These are phyloP conservation scores for Melanotaenia duboulayi DNA, from an alignment of 2,113 vertebrate genomes.

Conservation along the genomic window DNA sequence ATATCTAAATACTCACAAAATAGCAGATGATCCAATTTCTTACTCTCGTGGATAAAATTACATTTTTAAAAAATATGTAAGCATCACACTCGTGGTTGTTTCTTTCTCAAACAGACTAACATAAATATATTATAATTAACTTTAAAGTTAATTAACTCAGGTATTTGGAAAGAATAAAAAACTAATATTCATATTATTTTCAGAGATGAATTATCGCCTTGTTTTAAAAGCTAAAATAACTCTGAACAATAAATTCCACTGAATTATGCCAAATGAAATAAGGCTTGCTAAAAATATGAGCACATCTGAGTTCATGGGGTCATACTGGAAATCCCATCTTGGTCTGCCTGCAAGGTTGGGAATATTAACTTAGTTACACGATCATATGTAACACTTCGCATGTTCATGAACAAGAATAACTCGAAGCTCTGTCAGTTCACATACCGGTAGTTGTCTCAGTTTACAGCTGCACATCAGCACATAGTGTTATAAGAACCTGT, in stretches of 20 bases:
- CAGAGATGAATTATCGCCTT: not conserved
- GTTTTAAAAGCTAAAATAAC: not conserved
- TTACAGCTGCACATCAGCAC: not conserved
- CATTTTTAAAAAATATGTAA: not conserved
- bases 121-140: too few relatives aligned
- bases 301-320: too few relatives aligned
- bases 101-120: not conserved
- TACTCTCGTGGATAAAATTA: not conserved
- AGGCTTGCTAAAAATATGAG: too few relatives aligned
- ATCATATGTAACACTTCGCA: not conserved
- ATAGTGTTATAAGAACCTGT: not conserved
- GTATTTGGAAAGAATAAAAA: not conserved
- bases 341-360: too few relatives aligned
- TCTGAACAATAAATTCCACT: too few relatives aligned
- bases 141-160: too few relatives aligned
- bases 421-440: not conserved
- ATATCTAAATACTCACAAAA: not conserved
- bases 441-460: not conserved
- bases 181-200: not conserved
- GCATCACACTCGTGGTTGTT: not conserved
- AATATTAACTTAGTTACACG: not conserved
- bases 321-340: not conserved
- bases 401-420: not conserved
- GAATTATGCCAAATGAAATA: too few relatives aligned
- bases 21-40: not conserved